Conservation (phyloP, 2,888 invertebrate species). For the Sussaba pulchella region DNA sequence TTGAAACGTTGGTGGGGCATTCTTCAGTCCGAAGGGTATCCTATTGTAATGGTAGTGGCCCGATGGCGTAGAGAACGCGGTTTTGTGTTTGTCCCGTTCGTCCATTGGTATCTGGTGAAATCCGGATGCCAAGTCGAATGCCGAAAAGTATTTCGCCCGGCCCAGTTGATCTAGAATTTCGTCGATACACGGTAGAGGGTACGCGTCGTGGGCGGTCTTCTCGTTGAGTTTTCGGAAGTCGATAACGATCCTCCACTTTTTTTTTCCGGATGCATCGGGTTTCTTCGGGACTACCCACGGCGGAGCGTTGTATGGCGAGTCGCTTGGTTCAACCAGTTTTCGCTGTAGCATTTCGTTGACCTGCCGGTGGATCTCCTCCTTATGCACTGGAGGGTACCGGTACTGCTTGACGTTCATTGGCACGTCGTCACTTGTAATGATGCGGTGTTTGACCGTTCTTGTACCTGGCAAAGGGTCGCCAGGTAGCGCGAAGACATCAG, state of each 20-base stretch:
- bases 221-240: slow-evolving; percentile 52
- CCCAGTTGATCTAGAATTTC: slow-evolving; percentile 69
- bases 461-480: too few relatives aligned
- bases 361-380: slow-evolving; percentile 3
- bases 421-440: not conserved
- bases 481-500: too few relatives aligned
- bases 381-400: slow-evolving; percentile 6
- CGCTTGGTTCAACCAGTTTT: slow-evolving; percentile 1
- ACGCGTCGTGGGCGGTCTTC: slow-evolving; percentile 46
- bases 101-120: slow-evolving; percentile 70
- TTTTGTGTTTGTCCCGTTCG: slow-evolving; percentile 36
- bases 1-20: not conserved
- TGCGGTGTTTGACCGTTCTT: too few relatives aligned
- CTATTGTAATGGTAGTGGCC: slow-evolving; percentile 31
- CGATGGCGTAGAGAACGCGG: slow-evolving; percentile 42
- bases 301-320: slow-evolving; percentile 45
- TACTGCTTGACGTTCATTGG: slow-evolving; percentile 10
- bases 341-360: not conserved
- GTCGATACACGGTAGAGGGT: slow-evolving; percentile 40
- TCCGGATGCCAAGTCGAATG: slow-evolving; percentile 68
- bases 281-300: slow-evolving; percentile 57
- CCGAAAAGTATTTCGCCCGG: slow-evolving; percentile 66
- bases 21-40: slow-evolving; percentile 22
- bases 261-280: slow-evolving; percentile 36
- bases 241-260: slow-evolving; percentile 56